Evolutionary conservation across 2,888 invertebrate species (phyloP), one percentile per base, ranked within the genome.

Genomic region (Nephrocerus scutellatus): DNA sequence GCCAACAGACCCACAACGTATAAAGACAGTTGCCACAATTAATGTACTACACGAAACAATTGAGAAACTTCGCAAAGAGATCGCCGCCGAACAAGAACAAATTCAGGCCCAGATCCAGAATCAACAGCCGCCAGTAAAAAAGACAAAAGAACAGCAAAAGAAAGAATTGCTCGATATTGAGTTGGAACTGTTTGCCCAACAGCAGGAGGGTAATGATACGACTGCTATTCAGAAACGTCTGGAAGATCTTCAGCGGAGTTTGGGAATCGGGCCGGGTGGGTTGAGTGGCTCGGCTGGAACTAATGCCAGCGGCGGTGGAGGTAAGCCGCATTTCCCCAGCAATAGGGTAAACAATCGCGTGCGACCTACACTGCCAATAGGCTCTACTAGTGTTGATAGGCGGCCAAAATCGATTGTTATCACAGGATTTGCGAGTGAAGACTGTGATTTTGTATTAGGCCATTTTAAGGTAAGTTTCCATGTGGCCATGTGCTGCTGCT

Each of bases 121-220:
- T 44, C 63, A 65, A 33, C 52, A 53, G 30, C 57, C 62, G 13
- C 63, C 70, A 38, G 72, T 73, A 1, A 71, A 71, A 18, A 84
- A 82, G 56, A 80, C 81, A 2, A 77, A 82, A 48, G 85, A 86
- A 56, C 86, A 87, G 56, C 80, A 86, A 1, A 86, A 90, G 62
- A 87, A 86, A 56, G 91, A 92, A 58, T 79, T 93, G 34, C 72
- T 93, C 8, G 93, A 93, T 59, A 85, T 89, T 1, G 93, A 95
- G 60, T 66, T 93, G 57, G 93, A 95, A 62, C 72, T 93, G 48
- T 87, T 91, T 55, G 86, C 84, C 2, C 88, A 88, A 51, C 88
- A 91, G 57, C 87, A 82, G 65, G 79, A 76, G 59, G 92, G 92
- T 0, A 85, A 82, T 38, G 92, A 93, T 51, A 87, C 89, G 1